phyloP scores from a whole-genome alignment of 2,113 vertebrate genomes.

The Hippocampus zosterae region DNA sequence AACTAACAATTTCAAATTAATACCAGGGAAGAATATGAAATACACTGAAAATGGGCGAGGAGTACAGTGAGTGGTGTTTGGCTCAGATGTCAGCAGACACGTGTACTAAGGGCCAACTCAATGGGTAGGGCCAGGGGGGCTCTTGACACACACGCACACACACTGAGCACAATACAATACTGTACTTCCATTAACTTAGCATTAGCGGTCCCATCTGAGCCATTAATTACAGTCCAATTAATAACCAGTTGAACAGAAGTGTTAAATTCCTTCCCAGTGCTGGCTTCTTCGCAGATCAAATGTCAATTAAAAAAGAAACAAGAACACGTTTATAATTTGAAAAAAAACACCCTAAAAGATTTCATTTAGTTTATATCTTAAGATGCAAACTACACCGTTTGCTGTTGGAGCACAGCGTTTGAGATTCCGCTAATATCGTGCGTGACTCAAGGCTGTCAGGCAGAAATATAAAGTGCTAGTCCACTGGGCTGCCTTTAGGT shows the following conservation, averaged over 20 bases:
- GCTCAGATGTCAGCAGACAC: constrained; percentile 16
- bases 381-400: too few relatives aligned
- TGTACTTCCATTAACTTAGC: constrained; percentile 20
- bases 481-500: too few relatives aligned
- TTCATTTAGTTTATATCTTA: too few relatives aligned
- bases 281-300: background rate
- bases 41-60: background rate
- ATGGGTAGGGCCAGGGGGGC: background rate
- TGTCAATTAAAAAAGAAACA: background rate
- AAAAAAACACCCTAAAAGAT: too few relatives aligned
- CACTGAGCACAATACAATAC: constrained; percentile 8
- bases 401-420: too few relatives aligned
- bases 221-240: constrained; percentile 2
- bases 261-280: background rate
- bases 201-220: too few relatives aligned
- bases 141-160: constrained; percentile 20
- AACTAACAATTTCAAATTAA: background rate
- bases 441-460: too few relatives aligned
- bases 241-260: constrained; percentile 33
- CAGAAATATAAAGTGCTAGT: too few relatives aligned
- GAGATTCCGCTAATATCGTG: too few relatives aligned
- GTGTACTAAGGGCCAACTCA: constrained; percentile 39
- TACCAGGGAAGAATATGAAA: too few relatives aligned
- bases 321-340: too few relatives aligned
- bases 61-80: background rate